These are phyloP conservation scores for Chouioia cunea DNA, from an alignment of 2,888 invertebrate species.

Conservation along the genomic window DNA sequence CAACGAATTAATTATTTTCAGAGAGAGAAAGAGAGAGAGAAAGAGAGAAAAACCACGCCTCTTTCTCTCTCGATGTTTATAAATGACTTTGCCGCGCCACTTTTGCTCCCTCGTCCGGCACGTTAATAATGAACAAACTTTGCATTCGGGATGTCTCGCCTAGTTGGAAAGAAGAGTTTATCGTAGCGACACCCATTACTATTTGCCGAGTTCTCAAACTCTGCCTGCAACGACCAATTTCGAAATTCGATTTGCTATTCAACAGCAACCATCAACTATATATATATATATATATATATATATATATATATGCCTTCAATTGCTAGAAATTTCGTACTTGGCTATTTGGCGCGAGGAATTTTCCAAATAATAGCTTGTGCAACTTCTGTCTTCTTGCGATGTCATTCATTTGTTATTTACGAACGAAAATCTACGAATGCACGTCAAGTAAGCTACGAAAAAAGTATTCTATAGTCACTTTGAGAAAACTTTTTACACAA, in stretches of 20 bases:
- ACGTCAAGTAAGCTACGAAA: conserved; percentile 52
- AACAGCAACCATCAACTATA: too few relatives aligned
- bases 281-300: too few relatives aligned
- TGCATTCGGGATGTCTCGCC: conserved; percentile 17
- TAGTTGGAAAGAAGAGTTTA: conserved; percentile 26
- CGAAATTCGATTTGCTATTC: conserved; percentile 4
- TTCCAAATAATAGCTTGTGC: too few relatives aligned
- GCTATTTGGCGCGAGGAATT: too few relatives aligned
- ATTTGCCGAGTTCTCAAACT: background rate
- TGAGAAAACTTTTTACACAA: too few relatives aligned
- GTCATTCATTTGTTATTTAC: too few relatives aligned
- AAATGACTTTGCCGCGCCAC: conserved; percentile 46
- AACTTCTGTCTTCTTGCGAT: too few relatives aligned
- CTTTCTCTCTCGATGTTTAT: conserved; percentile 54
- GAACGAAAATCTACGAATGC: too few relatives aligned
- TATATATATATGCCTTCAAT: too few relatives aligned
- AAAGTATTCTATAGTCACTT: conserved; percentile 11
- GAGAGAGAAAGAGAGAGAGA: too few relatives aligned
- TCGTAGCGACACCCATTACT: conserved; percentile 10
- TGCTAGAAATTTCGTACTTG: too few relatives aligned
- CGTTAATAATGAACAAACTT: conserved; percentile 41
- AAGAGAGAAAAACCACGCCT: conserved; percentile 54
- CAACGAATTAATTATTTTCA: conserved; percentile 58
- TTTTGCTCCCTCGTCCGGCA: conserved; percentile 24
- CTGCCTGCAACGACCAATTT: background rate